Percentiles rank a stretch among this genome's conserved stretches.
phyloP scores from a whole-genome alignment of 2,888 invertebrate species.

The Cyrtodaria siliqua region DNA sequence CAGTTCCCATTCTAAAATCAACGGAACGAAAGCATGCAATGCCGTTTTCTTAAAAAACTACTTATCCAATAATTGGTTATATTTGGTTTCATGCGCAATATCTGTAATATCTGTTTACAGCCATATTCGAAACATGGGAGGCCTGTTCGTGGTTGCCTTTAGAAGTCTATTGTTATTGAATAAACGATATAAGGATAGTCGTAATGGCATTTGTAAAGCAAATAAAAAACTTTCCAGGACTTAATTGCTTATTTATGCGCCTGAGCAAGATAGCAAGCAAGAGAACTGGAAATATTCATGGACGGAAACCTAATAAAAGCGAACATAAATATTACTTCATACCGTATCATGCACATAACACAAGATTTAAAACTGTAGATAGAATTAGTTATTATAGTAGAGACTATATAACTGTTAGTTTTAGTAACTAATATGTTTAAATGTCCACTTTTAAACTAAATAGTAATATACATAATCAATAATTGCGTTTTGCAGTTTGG shows the following conservation, averaged over 20 bases:
- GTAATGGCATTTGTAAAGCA: conserved; percentile 23
- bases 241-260: conserved; percentile 51
- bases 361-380: too few species aligned
- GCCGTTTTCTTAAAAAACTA: neutral
- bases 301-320: conserved; percentile 1
- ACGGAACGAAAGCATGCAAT: conserved; percentile 4
- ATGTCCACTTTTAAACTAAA: too few species aligned
- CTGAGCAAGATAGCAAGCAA: conserved; percentile 18
- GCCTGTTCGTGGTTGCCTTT: neutral
- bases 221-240: conserved; percentile 20
- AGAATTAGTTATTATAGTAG: too few species aligned
- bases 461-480: too few species aligned
- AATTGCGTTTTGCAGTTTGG: too few species aligned
- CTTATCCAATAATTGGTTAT: conserved; percentile 40
- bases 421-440: too few species aligned
- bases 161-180: conserved; percentile 19
- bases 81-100: conserved; percentile 26
- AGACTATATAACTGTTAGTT: too few species aligned
- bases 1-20: conserved; percentile 3
- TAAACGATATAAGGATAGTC: conserved; percentile 15
- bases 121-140: conserved; percentile 15
- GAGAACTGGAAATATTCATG: too few species aligned
- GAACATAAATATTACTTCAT: conserved; percentile 1
- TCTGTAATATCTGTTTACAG: too few species aligned
- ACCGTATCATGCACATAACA: neutral